These are phyloP conservation scores for Sturnira hondurensis DNA, from an alignment of 2,113 vertebrate genomes.

Conservation along the genomic window DNA sequence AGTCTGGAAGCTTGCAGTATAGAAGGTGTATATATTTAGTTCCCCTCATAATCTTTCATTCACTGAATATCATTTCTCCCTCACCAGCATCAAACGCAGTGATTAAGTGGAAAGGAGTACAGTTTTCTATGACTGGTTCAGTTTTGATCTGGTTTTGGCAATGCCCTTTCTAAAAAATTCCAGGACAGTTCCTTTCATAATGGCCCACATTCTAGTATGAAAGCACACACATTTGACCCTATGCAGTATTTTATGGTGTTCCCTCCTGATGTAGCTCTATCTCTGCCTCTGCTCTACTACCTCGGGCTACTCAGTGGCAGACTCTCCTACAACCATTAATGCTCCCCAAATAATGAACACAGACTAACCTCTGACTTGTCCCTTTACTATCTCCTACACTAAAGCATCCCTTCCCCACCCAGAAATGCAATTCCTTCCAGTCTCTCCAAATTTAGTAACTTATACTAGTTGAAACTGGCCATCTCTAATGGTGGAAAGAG, in stretches of 20 bases:
- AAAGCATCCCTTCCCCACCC: neutral
- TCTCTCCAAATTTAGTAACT: neutral
- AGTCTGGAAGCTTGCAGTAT: neutral
- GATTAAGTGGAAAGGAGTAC: neutral
- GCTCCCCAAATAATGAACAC: neutral
- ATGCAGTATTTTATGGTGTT: neutral
- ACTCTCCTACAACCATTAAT: neutral
- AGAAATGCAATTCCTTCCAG: neutral
- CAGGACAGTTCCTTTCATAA: neutral
- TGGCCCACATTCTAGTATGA: neutral
- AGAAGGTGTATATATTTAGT: neutral
- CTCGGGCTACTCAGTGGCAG: neutral
- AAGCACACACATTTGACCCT: neutral
- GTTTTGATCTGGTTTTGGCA: neutral
- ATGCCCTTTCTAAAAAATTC: neutral
- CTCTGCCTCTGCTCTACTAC: neutral
- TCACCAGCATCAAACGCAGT: neutral
- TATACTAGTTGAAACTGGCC: neutral
- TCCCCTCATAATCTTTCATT: neutral
- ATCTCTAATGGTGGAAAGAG: neutral
- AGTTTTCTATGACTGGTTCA: neutral
- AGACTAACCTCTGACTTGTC: neutral
- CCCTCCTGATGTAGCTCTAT: neutral
- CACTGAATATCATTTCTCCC: neutral
- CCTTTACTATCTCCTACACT: neutral